Evolutionary conservation across 1,140 invertebrate species (phyloP).

Genomic region (Scaptomyza pallida): DNA sequence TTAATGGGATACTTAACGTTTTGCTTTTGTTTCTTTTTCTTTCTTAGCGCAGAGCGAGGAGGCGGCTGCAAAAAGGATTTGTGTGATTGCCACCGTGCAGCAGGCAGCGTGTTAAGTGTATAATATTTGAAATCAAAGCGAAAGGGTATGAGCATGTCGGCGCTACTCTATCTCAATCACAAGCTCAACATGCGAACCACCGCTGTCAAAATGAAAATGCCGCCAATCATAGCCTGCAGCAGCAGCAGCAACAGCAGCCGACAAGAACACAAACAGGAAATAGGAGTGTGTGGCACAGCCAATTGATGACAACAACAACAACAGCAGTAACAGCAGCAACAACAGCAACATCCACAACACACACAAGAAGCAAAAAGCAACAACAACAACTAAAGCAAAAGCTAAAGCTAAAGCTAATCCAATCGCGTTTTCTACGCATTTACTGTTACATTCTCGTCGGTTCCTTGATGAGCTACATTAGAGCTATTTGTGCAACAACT

Average conservation of each 20-base stretch:
- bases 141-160: constrained; percentile 69
- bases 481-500: constrained; percentile 57
- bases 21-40: constrained; percentile 28
- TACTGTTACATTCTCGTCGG: constrained; percentile 71
- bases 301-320: constrained; percentile 41
- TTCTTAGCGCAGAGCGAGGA: constrained; percentile 6
- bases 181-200: constrained; percentile 79
- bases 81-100: constrained; percentile 21
- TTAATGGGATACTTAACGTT: constrained; percentile 32
- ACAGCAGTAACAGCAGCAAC: constrained; percentile 1
- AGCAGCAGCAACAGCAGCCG: constrained; percentile 3
- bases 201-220: constrained; percentile 78
- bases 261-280: constrained; percentile 12
- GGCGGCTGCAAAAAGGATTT: not conserved
- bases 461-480: constrained; percentile 75
- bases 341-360: not conserved
- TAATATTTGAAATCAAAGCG: constrained; percentile 84
- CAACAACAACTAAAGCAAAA: not conserved
- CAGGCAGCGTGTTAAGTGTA: constrained; percentile 62
- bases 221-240: constrained; percentile 13
- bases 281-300: constrained; percentile 14
- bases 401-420: constrained; percentile 62
- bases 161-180: constrained; percentile 49
- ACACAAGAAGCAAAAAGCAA: constrained; percentile 32
- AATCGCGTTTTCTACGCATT: constrained; percentile 72